Base-by-base conservation (phyloP, 2,888 invertebrate species). In the Caenorhabditis uteleia region DNA sequence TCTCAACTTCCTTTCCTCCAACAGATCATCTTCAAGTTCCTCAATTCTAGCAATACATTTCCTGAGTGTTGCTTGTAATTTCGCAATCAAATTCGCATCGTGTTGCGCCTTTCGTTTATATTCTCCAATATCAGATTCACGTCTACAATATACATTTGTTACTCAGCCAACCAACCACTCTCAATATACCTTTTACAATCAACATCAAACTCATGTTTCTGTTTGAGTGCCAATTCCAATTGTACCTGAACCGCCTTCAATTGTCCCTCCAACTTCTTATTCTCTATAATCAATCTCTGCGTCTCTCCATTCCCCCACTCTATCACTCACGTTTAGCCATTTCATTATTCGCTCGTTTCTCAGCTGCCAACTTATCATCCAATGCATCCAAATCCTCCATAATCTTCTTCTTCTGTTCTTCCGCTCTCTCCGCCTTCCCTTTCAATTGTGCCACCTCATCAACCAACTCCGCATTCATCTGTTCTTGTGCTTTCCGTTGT, bases 1-100 rank as follows among this genome's bases (percentile, higher is more conserved):
- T 42, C 73, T 39, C 48, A 64, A 93, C 86, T 97, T 75, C n/a
- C 66, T 56, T 90, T 98, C 97, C 79, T 95, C 93, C 86, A 98
- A 97, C 81, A 98, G 91, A 87, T 98, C 98, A 85, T 98, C 97
- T 86, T 98, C 97, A 84, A 98, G 89, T 87, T 98, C 97, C 85
- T 98, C 97, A 86, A 98, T 95, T 38, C 67, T 45, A 0, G 62
- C 49, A 27, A 70, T 62, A 23, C 64, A 65, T 27, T 59, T 42
- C 39, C 73, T 53, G 26, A 73, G 55, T 36, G 55, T 65, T 12
- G 58, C 48, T 54, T 95, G 95, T 83, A 92, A 89, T 79, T 95
- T 94, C 87, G 93, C 91, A 83, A 98, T 95, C 82, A 95, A 89
- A 76, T 92, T 92, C 86, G 97, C 95, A 87, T 98, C 98, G 85